Conservation (phyloP, 2,113 vertebrate genomes). For the Tympanuchus pallidicinctus region DNA sequence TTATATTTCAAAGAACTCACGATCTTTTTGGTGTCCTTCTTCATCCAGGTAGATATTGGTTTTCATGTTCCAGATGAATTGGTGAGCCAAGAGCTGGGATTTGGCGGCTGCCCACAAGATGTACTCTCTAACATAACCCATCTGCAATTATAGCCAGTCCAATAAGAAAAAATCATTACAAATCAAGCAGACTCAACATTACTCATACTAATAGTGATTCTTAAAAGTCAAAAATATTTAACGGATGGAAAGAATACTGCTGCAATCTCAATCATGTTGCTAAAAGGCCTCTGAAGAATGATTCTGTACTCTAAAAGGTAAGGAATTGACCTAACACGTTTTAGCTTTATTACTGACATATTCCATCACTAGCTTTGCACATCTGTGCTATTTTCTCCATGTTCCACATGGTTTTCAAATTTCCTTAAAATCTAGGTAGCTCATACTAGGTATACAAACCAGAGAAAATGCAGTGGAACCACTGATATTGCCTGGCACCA, state of each 20-base stretch:
- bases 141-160: constrained; percentile 76
- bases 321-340: background rate
- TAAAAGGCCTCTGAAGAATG: background rate
- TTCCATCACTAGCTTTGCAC: background rate
- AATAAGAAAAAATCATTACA: background rate
- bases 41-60: constrained; percentile 95
- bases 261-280: background rate
- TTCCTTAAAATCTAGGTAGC: background rate
- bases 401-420: background rate
- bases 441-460: background rate
- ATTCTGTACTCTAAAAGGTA: background rate
- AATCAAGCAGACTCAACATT: background rate
- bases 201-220: background rate
- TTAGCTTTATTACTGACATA: background rate
- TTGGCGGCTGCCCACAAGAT: constrained; percentile 95
- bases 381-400: background rate
- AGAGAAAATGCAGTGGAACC: background rate
- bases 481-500: background rate
- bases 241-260: background rate
- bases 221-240: background rate
- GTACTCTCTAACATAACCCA: constrained; percentile 97
- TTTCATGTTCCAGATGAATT: constrained; percentile 99
- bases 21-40: constrained; percentile 92
- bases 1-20: constrained; percentile 78
- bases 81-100: constrained; percentile 95